Base-by-base conservation (phyloP, 2,888 invertebrate species). In the Pandemis heparana region DNA sequence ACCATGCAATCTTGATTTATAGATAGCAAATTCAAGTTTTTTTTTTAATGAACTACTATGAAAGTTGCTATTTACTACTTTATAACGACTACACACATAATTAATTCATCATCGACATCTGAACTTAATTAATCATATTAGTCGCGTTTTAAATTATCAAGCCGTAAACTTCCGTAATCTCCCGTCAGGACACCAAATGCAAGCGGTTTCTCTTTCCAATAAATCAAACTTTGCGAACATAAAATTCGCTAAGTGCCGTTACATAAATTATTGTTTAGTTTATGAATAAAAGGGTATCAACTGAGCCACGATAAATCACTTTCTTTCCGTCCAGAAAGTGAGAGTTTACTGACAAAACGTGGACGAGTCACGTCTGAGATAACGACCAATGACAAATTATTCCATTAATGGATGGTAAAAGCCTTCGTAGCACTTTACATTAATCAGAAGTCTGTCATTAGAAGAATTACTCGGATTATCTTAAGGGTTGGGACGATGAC, bases 301-400 rank as follows among this genome's bases (percentile, higher is more conserved):
- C 78, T 72, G 77, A 8, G 68, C 62, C 1, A 51, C 16, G 59
- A 79, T 79, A 61, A 80, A 79, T 80, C 79, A 79, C 79, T 79
- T 80, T 79, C 79, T 79, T 71, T 48, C 74, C 6, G 56, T 4
- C 23, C 7, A 48, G 39, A 63, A 63, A 63, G 63, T 43, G 63
- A 63, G 46, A 63, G 63, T 62, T 4, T 32, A 14, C 14, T 63
- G 63, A 63, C 63, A 46, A 23, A 63, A 63, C 63, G 63, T 46
- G 43, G 63, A 63, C 62, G 41, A 41, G 41, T 46, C 63, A 32
- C 63, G 63, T 16, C 62, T 7, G 18, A 10, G 56, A 56, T 56
- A 23, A 38, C 46, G 46, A n/a, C 63, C 14, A 8, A 8, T 63
- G 63, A 63, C 32, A 63, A 63, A 63, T 63, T 38, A 38, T 51